phyloP scores from a whole-genome alignment of 2,113 vertebrate species.

The Galbula dea region DNA sequence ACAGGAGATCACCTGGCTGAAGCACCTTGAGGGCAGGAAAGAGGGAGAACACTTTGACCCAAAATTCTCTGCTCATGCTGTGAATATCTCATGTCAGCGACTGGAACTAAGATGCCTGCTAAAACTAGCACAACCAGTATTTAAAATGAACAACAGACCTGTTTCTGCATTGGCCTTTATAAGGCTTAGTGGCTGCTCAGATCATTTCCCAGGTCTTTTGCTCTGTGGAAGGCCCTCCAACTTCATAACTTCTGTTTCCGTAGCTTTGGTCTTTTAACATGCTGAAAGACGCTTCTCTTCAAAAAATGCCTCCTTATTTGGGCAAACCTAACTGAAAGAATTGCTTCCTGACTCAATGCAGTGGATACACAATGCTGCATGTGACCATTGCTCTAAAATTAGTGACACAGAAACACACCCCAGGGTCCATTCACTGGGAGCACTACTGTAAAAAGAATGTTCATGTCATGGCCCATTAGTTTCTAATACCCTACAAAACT shows the following conservation, averaged over 20 bases:
- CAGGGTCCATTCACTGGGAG: background rate
- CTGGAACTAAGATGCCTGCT: background rate
- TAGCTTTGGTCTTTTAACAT: background rate
- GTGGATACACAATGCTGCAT: background rate
- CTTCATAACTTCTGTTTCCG: background rate
- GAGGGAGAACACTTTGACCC: background rate
- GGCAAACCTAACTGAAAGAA: background rate
- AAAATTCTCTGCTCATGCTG: background rate
- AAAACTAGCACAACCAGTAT: background rate
- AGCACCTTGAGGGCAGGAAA: rapidly evolving
- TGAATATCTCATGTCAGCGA: background rate
- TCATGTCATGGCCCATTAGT: background rate
- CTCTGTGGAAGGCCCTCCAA: background rate
- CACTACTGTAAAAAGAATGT: background rate
- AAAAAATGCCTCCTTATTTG: constrained; percentile 1
- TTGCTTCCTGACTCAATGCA: background rate
- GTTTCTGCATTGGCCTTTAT: background rate
- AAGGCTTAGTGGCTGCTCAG: background rate
- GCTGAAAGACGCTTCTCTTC: background rate
- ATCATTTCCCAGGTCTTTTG: background rate
- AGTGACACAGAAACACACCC: background rate
- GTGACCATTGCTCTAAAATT: background rate
- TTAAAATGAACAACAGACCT: background rate
- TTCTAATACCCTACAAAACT: background rate
- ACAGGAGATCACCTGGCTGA: background rate